These are phyloP conservation scores for Urocolius indicus DNA, from an alignment of 2,113 vertebrate genomes.

Conservation along the genomic window DNA sequence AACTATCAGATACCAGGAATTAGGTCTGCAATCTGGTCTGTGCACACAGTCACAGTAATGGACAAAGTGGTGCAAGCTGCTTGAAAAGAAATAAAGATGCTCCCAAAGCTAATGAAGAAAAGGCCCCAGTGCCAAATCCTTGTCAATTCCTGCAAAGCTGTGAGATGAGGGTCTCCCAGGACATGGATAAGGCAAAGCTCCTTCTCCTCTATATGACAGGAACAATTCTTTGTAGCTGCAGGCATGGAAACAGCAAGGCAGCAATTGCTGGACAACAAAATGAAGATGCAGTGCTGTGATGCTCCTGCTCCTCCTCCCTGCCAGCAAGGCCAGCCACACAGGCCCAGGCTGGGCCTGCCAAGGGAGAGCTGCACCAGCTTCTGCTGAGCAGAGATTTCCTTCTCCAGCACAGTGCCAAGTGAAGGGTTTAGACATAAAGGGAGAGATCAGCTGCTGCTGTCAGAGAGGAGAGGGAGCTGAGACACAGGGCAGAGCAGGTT, in stretches of 20 bases:
- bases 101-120: not conserved
- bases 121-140: not conserved
- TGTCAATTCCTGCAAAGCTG: not conserved
- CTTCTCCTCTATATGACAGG: not conserved
- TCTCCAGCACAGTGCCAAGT: fast-evolving
- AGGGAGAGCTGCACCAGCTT: not conserved
- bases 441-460: not conserved
- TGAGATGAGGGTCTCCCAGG: not conserved
- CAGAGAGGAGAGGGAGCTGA: not conserved
- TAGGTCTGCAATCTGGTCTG: not conserved
- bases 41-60: fast-evolving
- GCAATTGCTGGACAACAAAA: not conserved
- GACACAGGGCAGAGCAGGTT: not conserved
- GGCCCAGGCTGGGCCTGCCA: not conserved
- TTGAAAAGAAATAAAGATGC: not conserved
- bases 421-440: not conserved
- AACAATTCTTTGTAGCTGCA: not conserved
- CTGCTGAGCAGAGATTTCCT: not conserved
- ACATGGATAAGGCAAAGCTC: not conserved
- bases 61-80: not conserved
- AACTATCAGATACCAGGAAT: not conserved
- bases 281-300: not conserved
- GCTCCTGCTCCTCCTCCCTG: not conserved
- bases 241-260: not conserved
- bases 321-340: not conserved